Evolutionary conservation across 2,797 vertebrate genomes (phyloP).

Genomic region (Ficedula albicollis): DNA sequence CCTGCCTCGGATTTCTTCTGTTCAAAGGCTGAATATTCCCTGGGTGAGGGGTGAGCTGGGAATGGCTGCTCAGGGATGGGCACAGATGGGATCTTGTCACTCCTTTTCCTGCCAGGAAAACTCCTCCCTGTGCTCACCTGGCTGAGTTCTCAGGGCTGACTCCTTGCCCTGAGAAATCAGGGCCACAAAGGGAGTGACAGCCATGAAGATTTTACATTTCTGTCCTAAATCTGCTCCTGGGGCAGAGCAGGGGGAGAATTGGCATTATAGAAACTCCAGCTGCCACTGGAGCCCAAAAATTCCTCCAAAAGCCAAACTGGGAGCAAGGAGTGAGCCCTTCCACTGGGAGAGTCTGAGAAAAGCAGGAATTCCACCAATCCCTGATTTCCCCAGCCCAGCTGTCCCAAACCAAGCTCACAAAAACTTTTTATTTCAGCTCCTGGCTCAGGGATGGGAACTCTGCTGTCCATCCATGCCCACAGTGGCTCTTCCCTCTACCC

Average conservation of each 20-base stretch:
- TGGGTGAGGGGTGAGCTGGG: background rate
- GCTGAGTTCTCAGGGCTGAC: background rate
- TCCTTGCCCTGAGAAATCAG: background rate
- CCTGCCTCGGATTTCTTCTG: background rate
- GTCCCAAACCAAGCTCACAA: background rate
- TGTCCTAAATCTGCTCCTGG: background rate
- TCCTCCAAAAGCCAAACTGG: background rate
- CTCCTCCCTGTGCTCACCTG: background rate
- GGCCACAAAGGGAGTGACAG: background rate
- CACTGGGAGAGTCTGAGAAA: background rate
- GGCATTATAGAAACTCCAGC: background rate
- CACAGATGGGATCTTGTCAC: background rate
- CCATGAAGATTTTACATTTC: background rate
- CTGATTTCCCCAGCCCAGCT: conserved; percentile 10
- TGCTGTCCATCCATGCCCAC: background rate
- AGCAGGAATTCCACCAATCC: conserved; percentile 21
- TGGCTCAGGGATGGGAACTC: background rate
- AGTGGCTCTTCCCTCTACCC: background rate
- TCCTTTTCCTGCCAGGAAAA: background rate
- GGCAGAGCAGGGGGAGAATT: background rate
- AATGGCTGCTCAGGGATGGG: background rate
- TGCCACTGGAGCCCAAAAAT: background rate
- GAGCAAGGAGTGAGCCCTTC: background rate
- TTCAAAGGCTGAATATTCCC: background rate
- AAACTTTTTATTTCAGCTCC: background rate